These are phyloP conservation scores for Camponotus pennsylvanicus DNA, from an alignment of 1,140 invertebrate genomes.

Conservation along the genomic window DNA sequence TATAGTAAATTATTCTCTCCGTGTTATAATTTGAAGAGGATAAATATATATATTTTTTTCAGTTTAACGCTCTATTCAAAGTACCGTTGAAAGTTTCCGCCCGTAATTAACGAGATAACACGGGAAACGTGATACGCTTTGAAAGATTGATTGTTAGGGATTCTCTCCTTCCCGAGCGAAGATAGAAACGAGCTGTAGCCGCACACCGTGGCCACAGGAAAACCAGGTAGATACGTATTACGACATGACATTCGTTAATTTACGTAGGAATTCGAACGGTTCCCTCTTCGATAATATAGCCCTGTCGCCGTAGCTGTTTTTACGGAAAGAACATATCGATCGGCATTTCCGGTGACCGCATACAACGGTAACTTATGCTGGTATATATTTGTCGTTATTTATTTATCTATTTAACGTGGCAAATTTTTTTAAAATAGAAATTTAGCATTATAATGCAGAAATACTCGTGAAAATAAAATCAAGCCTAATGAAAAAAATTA, in stretches of 20 bases:
- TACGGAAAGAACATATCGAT: constrained; percentile 35
- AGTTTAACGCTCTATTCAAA: constrained; percentile 20
- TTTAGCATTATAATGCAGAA: background rate
- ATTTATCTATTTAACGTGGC: background rate
- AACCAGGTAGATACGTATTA: constrained; percentile 40
- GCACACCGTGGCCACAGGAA: constrained; percentile 5
- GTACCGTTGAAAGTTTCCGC: constrained; percentile 60
- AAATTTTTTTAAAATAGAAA: background rate
- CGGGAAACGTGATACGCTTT: constrained; percentile 44
- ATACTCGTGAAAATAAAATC: background rate
- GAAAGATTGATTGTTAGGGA: constrained; percentile 56
- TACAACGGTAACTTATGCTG: background rate
- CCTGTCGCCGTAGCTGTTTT: constrained; percentile 34
- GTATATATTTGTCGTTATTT: background rate
- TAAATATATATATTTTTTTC: constrained; percentile 4
- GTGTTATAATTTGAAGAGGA: background rate
- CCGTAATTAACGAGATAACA: constrained; percentile 55
- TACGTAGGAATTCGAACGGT: constrained; percentile 58
- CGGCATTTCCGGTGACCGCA: constrained; percentile 10
- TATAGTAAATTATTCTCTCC: background rate
- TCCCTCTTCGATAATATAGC: background rate
- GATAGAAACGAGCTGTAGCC: constrained; percentile 37
- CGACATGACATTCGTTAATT: constrained; percentile 62
- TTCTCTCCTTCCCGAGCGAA: constrained; percentile 21
- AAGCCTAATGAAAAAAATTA: background rate